These are phyloP conservation scores for Leuctra nigra DNA, from an alignment of 2,888 invertebrate species.

Conservation along the genomic window DNA sequence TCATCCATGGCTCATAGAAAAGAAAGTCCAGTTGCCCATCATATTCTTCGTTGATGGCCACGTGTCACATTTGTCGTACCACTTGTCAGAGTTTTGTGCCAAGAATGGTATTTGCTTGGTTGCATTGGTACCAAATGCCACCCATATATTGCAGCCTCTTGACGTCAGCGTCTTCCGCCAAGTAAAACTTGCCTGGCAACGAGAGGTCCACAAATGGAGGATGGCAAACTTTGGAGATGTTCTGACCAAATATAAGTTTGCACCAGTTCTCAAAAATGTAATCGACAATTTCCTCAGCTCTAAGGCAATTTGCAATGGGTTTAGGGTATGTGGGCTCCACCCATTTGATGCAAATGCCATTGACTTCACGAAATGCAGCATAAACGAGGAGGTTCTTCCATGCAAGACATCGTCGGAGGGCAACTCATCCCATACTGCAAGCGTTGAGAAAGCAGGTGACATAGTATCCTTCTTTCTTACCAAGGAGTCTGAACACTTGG, in stretches of 20 bases:
- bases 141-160: not conserved
- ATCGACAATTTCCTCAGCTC: not conserved
- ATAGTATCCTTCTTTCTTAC: too few relatives aligned
- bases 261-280: constrained; percentile 29
- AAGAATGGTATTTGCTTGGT: constrained; percentile 32
- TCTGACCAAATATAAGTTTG: constrained; percentile 33
- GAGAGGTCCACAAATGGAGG: constrained; percentile 2
- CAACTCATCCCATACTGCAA: too few relatives aligned
- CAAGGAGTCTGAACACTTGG: too few relatives aligned
- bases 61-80: constrained; percentile 33
- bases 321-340: not conserved
- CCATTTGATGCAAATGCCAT: not conserved
- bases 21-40: constrained; percentile 31
- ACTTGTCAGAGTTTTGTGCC: constrained; percentile 37
- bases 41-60: constrained; percentile 32
- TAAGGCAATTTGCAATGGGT: not conserved
- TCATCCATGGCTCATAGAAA: constrained; percentile 28
- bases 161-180: not conserved
- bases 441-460: too few relatives aligned
- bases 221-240: constrained; percentile 29
- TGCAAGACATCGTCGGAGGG: too few relatives aligned
- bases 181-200: not conserved
- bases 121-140: not conserved
- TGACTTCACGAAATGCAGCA: too few relatives aligned
- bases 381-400: too few relatives aligned